A percentile compares a stretch with the other conserved stretches of the same genome.
phyloP scores from a whole-genome alignment of 92 coral and sea anemone species.

The Palythoa grandis region DNA sequence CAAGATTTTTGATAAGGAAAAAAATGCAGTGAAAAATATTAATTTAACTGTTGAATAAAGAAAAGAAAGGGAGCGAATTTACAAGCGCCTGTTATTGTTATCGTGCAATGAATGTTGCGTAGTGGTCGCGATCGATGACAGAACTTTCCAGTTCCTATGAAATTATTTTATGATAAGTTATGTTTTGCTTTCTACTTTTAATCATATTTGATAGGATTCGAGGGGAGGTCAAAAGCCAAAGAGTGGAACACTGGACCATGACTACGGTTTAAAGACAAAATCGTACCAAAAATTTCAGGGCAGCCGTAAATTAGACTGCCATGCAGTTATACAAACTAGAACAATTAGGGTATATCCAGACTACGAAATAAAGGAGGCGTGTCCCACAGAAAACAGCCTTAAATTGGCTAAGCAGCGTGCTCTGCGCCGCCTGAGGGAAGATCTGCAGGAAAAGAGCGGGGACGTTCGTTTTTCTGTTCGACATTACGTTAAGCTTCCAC shows the following conservation, averaged over 20 bases:
- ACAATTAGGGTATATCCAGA: constrained; percentile 35
- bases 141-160: too few species aligned
- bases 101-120: too few species aligned
- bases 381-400: constrained; percentile 52
- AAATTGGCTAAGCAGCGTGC: constrained; percentile 53
- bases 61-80: too few species aligned
- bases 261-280: not conserved
- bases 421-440: constrained; percentile 43
- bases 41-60: too few species aligned
- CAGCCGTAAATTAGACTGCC: constrained; percentile 59
- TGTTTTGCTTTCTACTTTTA: not conserved
- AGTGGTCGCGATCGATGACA: too few species aligned
- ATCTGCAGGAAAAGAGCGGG: constrained; percentile 26
- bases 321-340: constrained; percentile 51
- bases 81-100: too few species aligned
- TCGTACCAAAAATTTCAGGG: constrained; percentile 65
- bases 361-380: constrained; percentile 27
- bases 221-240: constrained; percentile 22
- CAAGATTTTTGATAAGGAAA: too few species aligned
- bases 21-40: too few species aligned
- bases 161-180: too few species aligned
- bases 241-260: not conserved
- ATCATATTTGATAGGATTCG: not conserved
- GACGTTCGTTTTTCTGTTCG: constrained; percentile 1
- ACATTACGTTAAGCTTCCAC: constrained; percentile 57